A percentile compares a stretch with the other conserved stretches of the same genome.
Conservation (phyloP, 2,113 vertebrate species). For the Platysteira castanea region DNA sequence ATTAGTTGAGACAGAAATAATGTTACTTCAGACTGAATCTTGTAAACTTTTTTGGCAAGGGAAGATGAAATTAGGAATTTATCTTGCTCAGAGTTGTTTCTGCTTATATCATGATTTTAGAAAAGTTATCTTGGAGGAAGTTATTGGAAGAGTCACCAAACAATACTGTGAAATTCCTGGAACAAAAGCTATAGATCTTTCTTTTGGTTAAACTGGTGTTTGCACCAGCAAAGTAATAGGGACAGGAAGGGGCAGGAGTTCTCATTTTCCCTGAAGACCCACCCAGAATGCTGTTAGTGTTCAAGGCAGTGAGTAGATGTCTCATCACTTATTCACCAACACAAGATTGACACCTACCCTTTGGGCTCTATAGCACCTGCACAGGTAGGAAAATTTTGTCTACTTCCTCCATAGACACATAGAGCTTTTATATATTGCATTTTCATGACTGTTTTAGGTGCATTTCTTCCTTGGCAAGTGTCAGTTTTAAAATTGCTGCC, state of each 20-base stretch:
- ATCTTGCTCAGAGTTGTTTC: neutral
- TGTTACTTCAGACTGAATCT: neutral
- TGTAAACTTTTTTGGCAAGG: neutral
- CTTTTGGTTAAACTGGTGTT: neutral
- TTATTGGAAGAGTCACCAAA: neutral
- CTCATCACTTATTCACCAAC: neutral
- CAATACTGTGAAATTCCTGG: neutral
- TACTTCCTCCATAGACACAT: neutral
- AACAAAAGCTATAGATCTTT: rapidly evolving
- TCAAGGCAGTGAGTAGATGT: neutral
- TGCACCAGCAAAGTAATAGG: neutral
- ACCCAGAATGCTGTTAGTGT: neutral
- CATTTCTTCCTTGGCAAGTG: neutral
- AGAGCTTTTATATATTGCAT: neutral
- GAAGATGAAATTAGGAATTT: neutral
- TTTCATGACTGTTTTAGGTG: neutral
- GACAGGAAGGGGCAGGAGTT: neutral
- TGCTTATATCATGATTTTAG: neutral
- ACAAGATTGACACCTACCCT: neutral
- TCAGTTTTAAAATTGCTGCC: neutral
- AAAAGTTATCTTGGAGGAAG: neutral
- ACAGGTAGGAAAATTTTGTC: neutral
- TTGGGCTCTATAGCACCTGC: neutral
- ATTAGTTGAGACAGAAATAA: neutral
- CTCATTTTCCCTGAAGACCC: neutral